Evolutionary conservation across 2,888 invertebrate genomes (phyloP).

Genomic region (Apodemia mormo): DNA sequence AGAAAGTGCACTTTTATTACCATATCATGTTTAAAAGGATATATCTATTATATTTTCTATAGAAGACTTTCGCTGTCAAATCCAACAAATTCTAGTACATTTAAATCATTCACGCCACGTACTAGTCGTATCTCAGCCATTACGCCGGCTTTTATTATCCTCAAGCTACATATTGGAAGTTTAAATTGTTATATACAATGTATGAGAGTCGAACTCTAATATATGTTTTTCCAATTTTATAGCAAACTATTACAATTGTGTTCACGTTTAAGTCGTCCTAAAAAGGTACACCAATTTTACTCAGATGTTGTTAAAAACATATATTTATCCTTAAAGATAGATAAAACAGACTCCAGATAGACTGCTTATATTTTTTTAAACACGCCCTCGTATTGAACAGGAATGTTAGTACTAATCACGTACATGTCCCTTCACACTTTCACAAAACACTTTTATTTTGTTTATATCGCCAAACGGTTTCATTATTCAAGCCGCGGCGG

Average conservation of each 20-base stretch:
- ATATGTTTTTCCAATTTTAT: constrained; percentile 11
- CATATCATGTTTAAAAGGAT: not conserved
- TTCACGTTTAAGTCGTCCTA: constrained; percentile 1
- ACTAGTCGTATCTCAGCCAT: constrained; percentile 14
- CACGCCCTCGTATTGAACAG: no score
- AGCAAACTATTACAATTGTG: constrained; percentile 5
- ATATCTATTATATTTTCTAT: not conserved
- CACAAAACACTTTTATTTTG: no score
- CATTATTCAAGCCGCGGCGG: no score
- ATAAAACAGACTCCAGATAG: no score
- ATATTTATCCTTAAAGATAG: not conserved
- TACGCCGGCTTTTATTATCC: constrained; percentile 14
- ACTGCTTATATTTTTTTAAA: no score
- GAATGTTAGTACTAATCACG: no score
- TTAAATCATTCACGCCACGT: constrained; percentile 17
- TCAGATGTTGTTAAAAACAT: not conserved
- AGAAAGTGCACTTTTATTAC: no score
- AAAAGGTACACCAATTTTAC: not conserved
- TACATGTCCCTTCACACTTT: no score
- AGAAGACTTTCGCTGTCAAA: not conserved
- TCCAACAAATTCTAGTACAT: constrained; percentile 9
- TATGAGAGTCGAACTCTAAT: constrained; percentile 14
- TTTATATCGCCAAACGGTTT: no score
- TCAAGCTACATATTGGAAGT: constrained; percentile 14
- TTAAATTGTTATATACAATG: constrained; percentile 17